Percentiles rank a stretch among this genome's conserved stretches.
These are phyloP conservation scores for Tiphia femorata DNA, from an alignment of 2,888 invertebrate genomes.

Conservation along the genomic window DNA sequence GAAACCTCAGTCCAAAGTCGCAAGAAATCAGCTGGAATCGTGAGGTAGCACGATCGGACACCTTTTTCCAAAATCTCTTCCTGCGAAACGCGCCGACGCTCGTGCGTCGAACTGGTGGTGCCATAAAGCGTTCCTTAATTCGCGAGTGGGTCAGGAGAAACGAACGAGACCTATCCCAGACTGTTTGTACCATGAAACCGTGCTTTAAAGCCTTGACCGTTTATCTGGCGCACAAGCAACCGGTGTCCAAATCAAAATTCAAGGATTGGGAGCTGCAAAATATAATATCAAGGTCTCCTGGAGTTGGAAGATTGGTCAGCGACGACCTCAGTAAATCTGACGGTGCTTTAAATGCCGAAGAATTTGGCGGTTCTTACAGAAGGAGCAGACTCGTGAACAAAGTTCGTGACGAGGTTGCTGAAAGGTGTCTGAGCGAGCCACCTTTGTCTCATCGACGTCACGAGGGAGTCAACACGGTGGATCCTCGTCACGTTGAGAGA, in stretches of 20 bases:
- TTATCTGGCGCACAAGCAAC: conserved; percentile 78
- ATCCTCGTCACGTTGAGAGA: too few relatives aligned
- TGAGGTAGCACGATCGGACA: conserved; percentile 74
- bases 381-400: too few relatives aligned
- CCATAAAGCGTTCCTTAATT: conserved; percentile 73
- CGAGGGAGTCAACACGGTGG: too few relatives aligned
- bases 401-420: conserved; percentile 67
- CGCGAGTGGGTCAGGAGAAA: conserved; percentile 78
- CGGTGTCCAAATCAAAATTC: conserved; percentile 81
- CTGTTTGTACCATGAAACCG: too few relatives aligned
- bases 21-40: conserved; percentile 74
- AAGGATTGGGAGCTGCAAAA: conserved; percentile 78
- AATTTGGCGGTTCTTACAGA: too few relatives aligned
- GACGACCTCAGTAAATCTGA: conserved; percentile 64
- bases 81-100: conserved; percentile 71
- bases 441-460: too few relatives aligned
- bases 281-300: too few relatives aligned
- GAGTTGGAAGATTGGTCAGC: conserved; percentile 69
- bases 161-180: conserved; percentile 68
- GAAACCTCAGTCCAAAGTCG: too few relatives aligned
- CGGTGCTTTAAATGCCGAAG: conserved; percentile 59
- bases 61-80: conserved; percentile 81
- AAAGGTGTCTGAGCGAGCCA: conserved; percentile 77
- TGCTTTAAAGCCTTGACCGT: conserved; percentile 73
- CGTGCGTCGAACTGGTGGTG: conserved; percentile 48